These are phyloP conservation scores for Pseudomyrmex concolor DNA, from an alignment of 1,140 invertebrate species.

Conservation along the genomic window DNA sequence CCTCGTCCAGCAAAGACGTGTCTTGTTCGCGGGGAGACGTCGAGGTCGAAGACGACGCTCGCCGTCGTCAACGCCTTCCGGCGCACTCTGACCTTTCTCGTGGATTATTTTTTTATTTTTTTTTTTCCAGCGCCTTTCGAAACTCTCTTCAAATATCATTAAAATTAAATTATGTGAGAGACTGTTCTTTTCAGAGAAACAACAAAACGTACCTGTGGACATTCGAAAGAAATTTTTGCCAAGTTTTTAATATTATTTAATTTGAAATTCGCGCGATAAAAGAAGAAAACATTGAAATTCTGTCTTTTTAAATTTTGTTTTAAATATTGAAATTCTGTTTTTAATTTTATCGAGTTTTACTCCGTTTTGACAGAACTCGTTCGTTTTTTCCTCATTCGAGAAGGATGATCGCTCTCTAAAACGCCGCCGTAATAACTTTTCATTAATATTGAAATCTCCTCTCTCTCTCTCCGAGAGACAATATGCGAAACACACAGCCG, in stretches of 20 bases:
- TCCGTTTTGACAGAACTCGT: neutral
- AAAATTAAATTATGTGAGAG: too few species aligned
- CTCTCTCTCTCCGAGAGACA: neutral
- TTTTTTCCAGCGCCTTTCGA: neutral
- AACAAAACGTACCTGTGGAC: too few species aligned
- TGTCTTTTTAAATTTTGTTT: too few species aligned
- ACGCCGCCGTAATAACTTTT: neutral
- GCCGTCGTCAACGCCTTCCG: constrained; percentile 24
- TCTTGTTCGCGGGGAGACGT: constrained; percentile 28
- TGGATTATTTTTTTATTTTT: constrained; percentile 24
- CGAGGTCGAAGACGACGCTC: constrained; percentile 51
- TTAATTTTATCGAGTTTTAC: neutral
- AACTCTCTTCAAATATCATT: too few species aligned
- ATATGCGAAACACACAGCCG: neutral
- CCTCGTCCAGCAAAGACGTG: constrained; percentile 9
- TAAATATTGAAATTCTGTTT: neutral
- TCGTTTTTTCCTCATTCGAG: too few species aligned
- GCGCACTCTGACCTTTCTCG: constrained; percentile 46
- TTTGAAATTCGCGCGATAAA: too few species aligned
- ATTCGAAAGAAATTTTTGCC: too few species aligned
- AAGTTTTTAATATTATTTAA: too few species aligned
- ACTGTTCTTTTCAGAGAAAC: too few species aligned
- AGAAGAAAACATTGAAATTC: too few species aligned
- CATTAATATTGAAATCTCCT: constrained; percentile 10
- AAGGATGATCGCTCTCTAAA: constrained; percentile 11